Base-by-base conservation (phyloP, 2,888 invertebrate species). In the Crocallis elinguaria region DNA sequence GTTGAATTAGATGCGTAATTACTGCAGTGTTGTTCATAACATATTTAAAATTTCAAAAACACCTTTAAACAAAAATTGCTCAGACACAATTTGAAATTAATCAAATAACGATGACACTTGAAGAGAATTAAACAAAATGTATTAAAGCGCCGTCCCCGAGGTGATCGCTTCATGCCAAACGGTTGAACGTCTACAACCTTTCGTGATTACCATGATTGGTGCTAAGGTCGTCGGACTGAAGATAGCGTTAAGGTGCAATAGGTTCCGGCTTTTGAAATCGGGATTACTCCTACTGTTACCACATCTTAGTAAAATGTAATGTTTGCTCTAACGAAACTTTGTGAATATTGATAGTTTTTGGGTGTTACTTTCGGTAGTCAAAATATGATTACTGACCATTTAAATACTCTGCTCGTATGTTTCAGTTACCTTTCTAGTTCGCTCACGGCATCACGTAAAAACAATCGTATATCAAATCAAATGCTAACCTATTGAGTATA, bases 171-270 rank as follows among this genome's bases (percentile, higher is more conserved):
- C 67, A 66, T 71, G 68, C 67, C 69, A 73, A 70, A 69, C 67
- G 67, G 56, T 70, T 73, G 77, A 79, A 77, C 72, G 74, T 72
- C 73, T 78, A 66, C 69, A 75, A 75, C 75, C 73, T 75, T 71
- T 69, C 59, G 49, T 67, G 76, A 73, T 75, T 75, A 54, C 57
- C 72, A 72, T 65, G 60, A 67, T 66, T 61, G 55, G 65, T 68
- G 56, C 53, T 51, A 51, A 56, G 66, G 66, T 65, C 67, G 60
- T 51, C 61, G 69, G 48, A 62, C 59, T 51, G 43, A 49, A n/a
- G n/a, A n/a, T 14, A 38, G 45, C 62, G 29, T 16, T n/a, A 16
- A 52, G 16, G 33, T 42, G 36, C 41, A 35, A 30, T 41, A 21
- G 6, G 41, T 54, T 54, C 53, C 61, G 57, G 46, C 57, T 21